phyloP scores from a whole-genome alignment of 2,888 invertebrate species.

The Cephus spinipes region DNA sequence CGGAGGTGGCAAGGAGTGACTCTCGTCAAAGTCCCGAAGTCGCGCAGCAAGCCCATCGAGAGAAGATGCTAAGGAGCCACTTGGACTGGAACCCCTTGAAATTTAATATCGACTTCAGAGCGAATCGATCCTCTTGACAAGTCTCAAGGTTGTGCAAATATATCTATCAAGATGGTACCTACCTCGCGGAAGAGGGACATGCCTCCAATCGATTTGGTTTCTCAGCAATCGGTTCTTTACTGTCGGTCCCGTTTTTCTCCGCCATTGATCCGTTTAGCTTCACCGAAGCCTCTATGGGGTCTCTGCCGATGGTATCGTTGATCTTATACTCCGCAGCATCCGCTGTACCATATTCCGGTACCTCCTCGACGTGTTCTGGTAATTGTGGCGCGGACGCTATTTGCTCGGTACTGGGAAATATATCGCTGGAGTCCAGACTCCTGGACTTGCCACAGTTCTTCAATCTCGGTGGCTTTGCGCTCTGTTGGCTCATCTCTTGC shows the following conservation, averaged over 20 bases:
- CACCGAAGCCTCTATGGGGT: not conserved
- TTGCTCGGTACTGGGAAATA: slow-evolving; percentile 72
- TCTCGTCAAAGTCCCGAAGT: slow-evolving; percentile 62
- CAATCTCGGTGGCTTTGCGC: slow-evolving; percentile 68
- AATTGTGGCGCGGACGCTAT: slow-evolving; percentile 52
- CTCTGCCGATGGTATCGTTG: not conserved
- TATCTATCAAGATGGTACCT: slow-evolving; percentile 13
- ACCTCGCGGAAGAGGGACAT: slow-evolving; percentile 53
- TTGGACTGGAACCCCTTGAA: slow-evolving; percentile 56
- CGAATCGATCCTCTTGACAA: not conserved
- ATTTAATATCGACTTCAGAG: not conserved
- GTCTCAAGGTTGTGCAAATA: not conserved
- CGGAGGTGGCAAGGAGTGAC: slow-evolving; percentile 62
- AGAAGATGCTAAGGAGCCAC: slow-evolving; percentile 60
- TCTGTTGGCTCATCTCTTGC: slow-evolving; percentile 52
- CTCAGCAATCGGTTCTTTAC: slow-evolving; percentile 22
- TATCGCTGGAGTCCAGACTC: slow-evolving; percentile 87
- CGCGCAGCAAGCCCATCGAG: slow-evolving; percentile 60
- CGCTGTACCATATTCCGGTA: not conserved
- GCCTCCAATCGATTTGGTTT: slow-evolving; percentile 26
- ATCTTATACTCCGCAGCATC: slow-evolving; percentile 31
- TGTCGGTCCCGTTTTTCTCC: not conserved
- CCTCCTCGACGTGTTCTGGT: slow-evolving; percentile 51
- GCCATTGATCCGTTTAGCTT: not conserved
- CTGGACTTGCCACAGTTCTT: slow-evolving; percentile 83